Percentiles rank a stretch among this genome's conserved stretches.
Conservation (phyloP, 2,113 vertebrate species). For the Xenopus tropicalis region DNA sequence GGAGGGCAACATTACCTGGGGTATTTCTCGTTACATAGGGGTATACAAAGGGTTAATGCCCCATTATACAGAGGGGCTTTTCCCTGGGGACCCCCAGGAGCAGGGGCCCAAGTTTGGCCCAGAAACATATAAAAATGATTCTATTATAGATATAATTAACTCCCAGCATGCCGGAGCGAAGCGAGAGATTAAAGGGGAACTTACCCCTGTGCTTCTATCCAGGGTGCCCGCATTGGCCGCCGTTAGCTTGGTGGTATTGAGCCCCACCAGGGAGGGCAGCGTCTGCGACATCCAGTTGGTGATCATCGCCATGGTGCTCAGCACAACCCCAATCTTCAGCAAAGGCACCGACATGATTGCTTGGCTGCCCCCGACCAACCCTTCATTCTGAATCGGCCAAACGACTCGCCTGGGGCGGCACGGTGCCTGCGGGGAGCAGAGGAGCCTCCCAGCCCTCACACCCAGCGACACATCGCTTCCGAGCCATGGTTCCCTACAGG, state of each 20-base stretch:
- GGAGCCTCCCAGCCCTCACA: slow-evolving; percentile 60
- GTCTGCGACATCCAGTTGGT: slow-evolving; percentile 99
- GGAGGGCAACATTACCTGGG: too few species aligned
- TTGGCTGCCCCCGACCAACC: slow-evolving; percentile 58
- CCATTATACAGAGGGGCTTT: too few species aligned
- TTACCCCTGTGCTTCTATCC: slow-evolving; percentile 92
- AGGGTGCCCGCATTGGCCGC: slow-evolving; percentile 82
- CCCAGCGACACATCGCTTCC: slow-evolving; percentile 52
- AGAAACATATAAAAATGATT: too few species aligned
- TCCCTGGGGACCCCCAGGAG: too few species aligned
- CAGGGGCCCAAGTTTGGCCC: too few species aligned
- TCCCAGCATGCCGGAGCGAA: too few species aligned
- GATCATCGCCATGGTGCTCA: slow-evolving; percentile 98
- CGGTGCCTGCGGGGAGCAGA: slow-evolving; percentile 59
- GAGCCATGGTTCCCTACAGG: slow-evolving; percentile 53
- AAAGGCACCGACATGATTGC: slow-evolving; percentile 91
- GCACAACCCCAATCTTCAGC: slow-evolving; percentile 95
- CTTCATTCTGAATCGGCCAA: slow-evolving; percentile 77
- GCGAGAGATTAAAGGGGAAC: slow-evolving; percentile 50
- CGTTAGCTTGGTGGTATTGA: slow-evolving; percentile 88
- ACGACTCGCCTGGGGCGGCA: slow-evolving; percentile 63
- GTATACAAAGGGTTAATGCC: too few species aligned
- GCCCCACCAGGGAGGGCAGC: slow-evolving; percentile 90
- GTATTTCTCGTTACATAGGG: too few species aligned
- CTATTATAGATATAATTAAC: too few species aligned